These are phyloP conservation scores for Thalpophila matura DNA, from an alignment of 2,888 invertebrate genomes.

Conservation along the genomic window DNA sequence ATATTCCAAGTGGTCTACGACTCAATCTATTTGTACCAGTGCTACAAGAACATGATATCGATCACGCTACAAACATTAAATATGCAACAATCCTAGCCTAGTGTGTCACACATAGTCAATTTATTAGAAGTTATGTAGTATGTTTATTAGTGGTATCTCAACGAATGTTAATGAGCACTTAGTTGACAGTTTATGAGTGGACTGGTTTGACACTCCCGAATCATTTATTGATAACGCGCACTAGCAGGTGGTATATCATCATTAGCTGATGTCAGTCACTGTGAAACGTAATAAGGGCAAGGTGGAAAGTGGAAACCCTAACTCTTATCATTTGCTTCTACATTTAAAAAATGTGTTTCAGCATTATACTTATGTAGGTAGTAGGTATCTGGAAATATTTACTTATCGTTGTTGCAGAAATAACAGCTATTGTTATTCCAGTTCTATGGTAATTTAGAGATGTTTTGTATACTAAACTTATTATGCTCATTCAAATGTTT, in stretches of 20 bases:
- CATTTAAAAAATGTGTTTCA: slow-evolving; percentile 5
- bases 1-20: slow-evolving; percentile 42
- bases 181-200: slow-evolving; percentile 2
- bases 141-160: slow-evolving; percentile 42
- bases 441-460: slow-evolving; percentile 44
- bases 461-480: slow-evolving; percentile 48
- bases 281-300: slow-evolving; percentile 12
- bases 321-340: slow-evolving; percentile 20
- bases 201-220: slow-evolving; percentile 44
- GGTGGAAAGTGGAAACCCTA: slow-evolving; percentile 17
- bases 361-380: background rate
- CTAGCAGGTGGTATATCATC: slow-evolving; percentile 35
- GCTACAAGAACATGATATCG: slow-evolving; percentile 42
- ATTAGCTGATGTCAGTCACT: slow-evolving; percentile 33
- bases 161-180: slow-evolving; percentile 34
- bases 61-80: slow-evolving; percentile 34
- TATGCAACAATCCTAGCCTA: slow-evolving; percentile 37
- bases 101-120: slow-evolving; percentile 41
- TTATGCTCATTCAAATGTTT: slow-evolving; percentile 49
- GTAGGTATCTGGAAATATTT: slow-evolving; percentile 7
- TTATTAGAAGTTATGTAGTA: slow-evolving; percentile 34
- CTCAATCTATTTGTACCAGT: slow-evolving; percentile 48
- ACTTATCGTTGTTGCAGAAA: slow-evolving; percentile 16
- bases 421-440: slow-evolving; percentile 32
- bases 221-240: slow-evolving; percentile 30